phyloP scores from a whole-genome alignment of 1,140 invertebrate species.

The Drosophila jambulina region DNA sequence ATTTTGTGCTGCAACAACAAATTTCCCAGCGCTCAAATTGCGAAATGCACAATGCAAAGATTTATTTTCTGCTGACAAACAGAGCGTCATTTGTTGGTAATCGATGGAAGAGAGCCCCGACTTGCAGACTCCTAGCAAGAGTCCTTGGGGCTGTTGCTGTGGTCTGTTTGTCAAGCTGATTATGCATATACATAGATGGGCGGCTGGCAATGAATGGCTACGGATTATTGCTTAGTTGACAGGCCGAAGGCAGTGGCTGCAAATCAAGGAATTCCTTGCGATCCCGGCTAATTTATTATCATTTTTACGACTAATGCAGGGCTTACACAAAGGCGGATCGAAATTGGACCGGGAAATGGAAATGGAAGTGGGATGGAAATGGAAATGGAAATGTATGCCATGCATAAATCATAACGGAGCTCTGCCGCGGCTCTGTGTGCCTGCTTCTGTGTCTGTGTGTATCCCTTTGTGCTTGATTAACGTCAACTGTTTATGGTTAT shows the following conservation, averaged over 20 bases:
- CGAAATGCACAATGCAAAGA: constrained; percentile 80
- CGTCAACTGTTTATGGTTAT: constrained; percentile 65
- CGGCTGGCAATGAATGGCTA: constrained; percentile 50
- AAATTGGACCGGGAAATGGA: constrained; percentile 53
- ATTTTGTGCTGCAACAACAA: constrained; percentile 50
- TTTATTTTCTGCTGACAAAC: constrained; percentile 83
- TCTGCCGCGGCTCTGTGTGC: constrained; percentile 1
- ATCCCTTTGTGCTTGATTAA: constrained; percentile 64
- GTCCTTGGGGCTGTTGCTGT: constrained; percentile 1
- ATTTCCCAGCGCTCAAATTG: constrained; percentile 49
- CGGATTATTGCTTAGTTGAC: constrained; percentile 57
- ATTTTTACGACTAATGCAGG: constrained; percentile 64
- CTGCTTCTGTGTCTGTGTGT: constrained; percentile 3
- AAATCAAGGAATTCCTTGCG: constrained; percentile 62
- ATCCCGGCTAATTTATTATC: constrained; percentile 73
- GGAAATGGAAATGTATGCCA: constrained; percentile 42
- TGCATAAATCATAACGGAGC: constrained; percentile 62
- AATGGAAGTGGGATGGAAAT: constrained; percentile 42
- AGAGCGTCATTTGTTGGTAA: constrained; percentile 70
- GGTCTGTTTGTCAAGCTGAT: constrained; percentile 66
- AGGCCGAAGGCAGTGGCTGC: constrained; percentile 34
- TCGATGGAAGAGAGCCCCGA: constrained; percentile 67
- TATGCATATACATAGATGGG: constrained; percentile 23
- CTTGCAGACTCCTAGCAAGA: constrained; percentile 14
- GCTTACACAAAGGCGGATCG: constrained; percentile 49